These are phyloP conservation scores for Halcyon chelicuti DNA, from an alignment of 2,797 vertebrate species.

Conservation along the genomic window DNA sequence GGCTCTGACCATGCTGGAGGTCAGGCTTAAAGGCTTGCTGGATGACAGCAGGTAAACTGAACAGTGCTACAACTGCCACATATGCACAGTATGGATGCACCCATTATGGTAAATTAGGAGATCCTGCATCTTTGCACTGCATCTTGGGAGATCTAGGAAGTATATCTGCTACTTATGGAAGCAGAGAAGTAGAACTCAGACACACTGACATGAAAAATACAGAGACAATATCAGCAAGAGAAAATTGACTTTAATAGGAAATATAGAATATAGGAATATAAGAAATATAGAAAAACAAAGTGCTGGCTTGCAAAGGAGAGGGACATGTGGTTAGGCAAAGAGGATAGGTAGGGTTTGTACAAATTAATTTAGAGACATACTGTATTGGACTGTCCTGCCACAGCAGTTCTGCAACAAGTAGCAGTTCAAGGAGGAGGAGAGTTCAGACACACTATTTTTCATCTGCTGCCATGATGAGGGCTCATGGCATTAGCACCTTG, in stretches of 20 bases:
- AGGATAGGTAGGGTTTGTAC: neutral
- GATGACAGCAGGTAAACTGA: neutral
- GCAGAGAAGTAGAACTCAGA: neutral
- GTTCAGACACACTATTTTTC: neutral
- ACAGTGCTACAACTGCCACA: neutral
- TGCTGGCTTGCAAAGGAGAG: neutral
- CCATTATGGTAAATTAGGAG: neutral
- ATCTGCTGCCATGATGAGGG: neutral
- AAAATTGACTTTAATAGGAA: neutral
- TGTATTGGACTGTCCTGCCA: neutral
- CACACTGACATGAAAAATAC: neutral
- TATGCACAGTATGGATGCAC: neutral
- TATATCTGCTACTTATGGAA: neutral
- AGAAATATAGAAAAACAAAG: neutral
- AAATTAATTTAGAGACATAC: neutral
- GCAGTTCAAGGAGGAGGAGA: neutral
- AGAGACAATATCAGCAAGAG: neutral
- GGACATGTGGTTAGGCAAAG: neutral
- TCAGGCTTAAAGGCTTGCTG: neutral
- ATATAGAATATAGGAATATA: neutral
- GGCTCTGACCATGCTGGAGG: neutral
- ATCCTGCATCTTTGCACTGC: accelerated
- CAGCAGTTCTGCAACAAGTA: neutral
- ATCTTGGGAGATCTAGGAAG: neutral
- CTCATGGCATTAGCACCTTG: neutral